phyloP scores from a whole-genome alignment of 2,888 invertebrate species.

The Hypsopygia costalis region DNA sequence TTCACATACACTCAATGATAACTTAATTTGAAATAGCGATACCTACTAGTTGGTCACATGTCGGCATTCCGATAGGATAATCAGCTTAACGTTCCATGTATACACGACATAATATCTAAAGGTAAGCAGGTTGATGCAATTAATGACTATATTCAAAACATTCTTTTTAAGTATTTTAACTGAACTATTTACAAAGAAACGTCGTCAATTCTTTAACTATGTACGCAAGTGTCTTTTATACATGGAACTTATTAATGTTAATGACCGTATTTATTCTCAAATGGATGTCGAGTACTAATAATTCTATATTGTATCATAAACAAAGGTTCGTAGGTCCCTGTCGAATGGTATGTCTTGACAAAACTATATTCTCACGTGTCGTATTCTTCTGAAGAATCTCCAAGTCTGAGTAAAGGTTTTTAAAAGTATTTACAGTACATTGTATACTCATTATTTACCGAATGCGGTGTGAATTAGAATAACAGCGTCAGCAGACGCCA shows the following conservation, averaged over 20 bases:
- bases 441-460: constrained; percentile 34
- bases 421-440: constrained; percentile 38
- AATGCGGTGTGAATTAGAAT: constrained; percentile 24
- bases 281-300: neutral
- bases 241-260: constrained; percentile 1
- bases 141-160: no score
- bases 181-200: constrained; percentile 2
- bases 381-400: constrained; percentile 30
- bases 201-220: constrained; percentile 7
- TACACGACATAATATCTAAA: constrained; percentile 2
- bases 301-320: constrained; percentile 6
- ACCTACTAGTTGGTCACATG: neutral
- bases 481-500: constrained; percentile 3
- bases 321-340: constrained; percentile 22
- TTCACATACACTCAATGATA: no score
- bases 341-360: constrained; percentile 50
- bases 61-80: no score
- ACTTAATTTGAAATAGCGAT: no score
- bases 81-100: neutral
- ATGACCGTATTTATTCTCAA: constrained; percentile 2
- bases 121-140: no score
- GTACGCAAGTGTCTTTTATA: constrained; percentile 2
- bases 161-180: neutral
- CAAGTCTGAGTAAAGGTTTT: constrained; percentile 53
- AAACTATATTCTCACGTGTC: constrained; percentile 34